These are phyloP conservation scores for Trichonephila clavipes DNA, from an alignment of 1,140 invertebrate species.

Conservation along the genomic window DNA sequence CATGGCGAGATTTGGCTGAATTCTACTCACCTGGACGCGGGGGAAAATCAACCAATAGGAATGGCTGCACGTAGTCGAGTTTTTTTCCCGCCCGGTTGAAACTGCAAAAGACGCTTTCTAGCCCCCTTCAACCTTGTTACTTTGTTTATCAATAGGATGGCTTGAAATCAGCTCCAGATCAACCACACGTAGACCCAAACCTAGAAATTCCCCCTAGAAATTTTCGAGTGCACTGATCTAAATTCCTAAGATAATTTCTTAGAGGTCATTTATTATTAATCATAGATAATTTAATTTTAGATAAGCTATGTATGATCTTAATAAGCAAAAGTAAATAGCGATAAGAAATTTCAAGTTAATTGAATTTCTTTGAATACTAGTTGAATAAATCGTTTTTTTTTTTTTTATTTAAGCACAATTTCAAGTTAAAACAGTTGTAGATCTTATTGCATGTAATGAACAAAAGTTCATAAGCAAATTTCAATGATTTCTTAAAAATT, in stretches of 20 bases:
- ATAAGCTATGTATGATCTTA: too few relatives aligned
- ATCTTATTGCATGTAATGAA: too few relatives aligned
- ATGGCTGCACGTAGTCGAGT: background rate
- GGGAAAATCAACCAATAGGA: conserved; percentile 7
- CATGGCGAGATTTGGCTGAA: conserved; percentile 10
- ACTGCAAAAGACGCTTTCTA: background rate
- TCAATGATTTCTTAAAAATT: too few relatives aligned
- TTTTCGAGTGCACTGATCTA: background rate
- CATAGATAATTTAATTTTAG: too few relatives aligned
- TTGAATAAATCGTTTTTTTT: background rate
- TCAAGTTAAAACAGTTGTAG: too few relatives aligned
- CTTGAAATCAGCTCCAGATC: background rate
- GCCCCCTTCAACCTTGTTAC: background rate
- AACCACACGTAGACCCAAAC: too few relatives aligned
- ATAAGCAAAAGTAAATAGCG: too few relatives aligned
- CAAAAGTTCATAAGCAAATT: too few relatives aligned
- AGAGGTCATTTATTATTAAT: background rate
- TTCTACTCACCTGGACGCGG: background rate
- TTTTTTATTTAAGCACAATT: too few relatives aligned
- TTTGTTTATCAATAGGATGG: conserved; percentile 17
- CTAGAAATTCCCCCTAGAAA: too few relatives aligned
- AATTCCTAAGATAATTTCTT: background rate
- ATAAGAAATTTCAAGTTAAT: background rate
- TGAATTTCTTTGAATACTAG: background rate
- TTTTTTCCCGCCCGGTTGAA: background rate